Percentiles rank a stretch among this genome's conserved stretches.
These are phyloP conservation scores for Gambusia holbrooki DNA, from an alignment of 2,113 vertebrate genomes.

Conservation along the genomic window DNA sequence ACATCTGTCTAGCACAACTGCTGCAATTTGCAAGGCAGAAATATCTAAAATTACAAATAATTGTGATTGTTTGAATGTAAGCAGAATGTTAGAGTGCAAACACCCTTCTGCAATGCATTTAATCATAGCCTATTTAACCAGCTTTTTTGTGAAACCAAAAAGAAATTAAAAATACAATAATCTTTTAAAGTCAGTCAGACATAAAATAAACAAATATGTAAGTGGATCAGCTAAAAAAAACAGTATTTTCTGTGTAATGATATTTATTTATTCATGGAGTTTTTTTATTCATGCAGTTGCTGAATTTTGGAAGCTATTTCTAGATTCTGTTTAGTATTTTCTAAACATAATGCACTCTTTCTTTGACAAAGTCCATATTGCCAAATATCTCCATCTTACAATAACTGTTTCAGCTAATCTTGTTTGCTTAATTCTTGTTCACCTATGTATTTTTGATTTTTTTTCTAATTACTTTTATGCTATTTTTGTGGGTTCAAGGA, in stretches of 20 bases:
- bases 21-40: conserved; percentile 4
- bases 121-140: not conserved
- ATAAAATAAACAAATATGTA: not conserved
- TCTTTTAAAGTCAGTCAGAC: not conserved
- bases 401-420: not conserved
- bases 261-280: not conserved
- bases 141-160: not conserved
- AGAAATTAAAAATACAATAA: not conserved
- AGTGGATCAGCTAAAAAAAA: not conserved
- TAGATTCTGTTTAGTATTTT: not conserved
- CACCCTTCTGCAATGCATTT: not conserved
- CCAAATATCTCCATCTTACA: not conserved
- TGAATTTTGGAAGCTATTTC: not conserved
- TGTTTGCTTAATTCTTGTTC: not conserved
- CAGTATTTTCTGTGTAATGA: no score
- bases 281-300: not conserved
- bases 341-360: not conserved
- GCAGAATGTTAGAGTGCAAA: not conserved
- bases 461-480: conserved; percentile 13
- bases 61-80: not conserved
- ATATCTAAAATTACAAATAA: not conserved
- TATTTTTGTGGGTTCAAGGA: not conserved
- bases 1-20: conserved; percentile 17
- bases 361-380: not conserved
- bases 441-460: conserved; percentile 8